phyloP scores from a whole-genome alignment of 2,797 vertebrate species.

The Threskiornis aethiopicus region DNA sequence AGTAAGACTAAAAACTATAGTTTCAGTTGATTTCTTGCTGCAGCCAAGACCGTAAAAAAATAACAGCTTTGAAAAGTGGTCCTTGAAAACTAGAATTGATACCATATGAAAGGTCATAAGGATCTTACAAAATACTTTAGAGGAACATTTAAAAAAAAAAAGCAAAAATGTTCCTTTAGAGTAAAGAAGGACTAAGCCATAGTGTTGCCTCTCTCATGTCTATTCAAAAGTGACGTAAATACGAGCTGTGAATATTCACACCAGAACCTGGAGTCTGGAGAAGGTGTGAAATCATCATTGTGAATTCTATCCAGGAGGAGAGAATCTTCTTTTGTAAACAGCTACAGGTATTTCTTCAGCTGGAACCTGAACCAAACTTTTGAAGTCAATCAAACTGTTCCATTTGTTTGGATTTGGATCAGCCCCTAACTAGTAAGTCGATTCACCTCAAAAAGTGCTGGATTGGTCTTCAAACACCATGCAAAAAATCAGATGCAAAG shows the following conservation, averaged over 20 bases:
- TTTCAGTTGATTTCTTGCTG: not conserved
- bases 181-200: not conserved
- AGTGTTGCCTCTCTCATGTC: not conserved
- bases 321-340: not conserved
- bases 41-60: not conserved
- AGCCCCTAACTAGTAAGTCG: not conserved
- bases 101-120: not conserved
- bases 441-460: not conserved
- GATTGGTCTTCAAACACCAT: not conserved
- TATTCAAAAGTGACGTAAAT: not conserved
- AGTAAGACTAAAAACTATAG: not conserved
- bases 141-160: not conserved
- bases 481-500: not conserved
- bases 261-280: not conserved
- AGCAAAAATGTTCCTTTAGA: not conserved
- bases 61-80: conserved; percentile 1
- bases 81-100: not conserved
- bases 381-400: not conserved
- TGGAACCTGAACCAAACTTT: not conserved
- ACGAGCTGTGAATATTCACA: not conserved
- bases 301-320: not conserved
- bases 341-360: not conserved
- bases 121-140: not conserved
- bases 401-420: not conserved
- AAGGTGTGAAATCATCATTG: not conserved